A percentile compares a stretch with the other conserved stretches of the same genome.
These are phyloP conservation scores for Pelodiscus sinensis DNA, from an alignment of 2,113 vertebrate species.

Conservation along the genomic window DNA sequence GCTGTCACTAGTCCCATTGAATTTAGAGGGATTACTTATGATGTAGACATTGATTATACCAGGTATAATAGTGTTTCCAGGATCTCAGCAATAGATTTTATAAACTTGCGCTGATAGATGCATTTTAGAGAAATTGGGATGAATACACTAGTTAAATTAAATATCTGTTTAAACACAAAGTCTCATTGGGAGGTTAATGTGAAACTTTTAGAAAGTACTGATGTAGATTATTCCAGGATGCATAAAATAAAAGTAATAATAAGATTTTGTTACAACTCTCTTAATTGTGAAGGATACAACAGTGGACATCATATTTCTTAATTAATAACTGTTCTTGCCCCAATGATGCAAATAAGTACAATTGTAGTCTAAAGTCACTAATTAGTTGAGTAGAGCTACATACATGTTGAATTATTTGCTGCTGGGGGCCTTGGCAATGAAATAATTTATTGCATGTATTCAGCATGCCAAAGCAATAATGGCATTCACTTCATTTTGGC, in stretches of 20 bases:
- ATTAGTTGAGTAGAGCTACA: neutral
- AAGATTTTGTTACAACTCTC: neutral
- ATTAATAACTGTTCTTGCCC: neutral
- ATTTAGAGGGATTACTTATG: neutral
- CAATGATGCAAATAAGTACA: neutral
- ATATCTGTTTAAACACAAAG: conserved; percentile 50
- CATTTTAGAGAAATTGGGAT: conserved; percentile 44
- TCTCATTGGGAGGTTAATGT: conserved; percentile 26
- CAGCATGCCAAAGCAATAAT: neutral
- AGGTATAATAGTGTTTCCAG: neutral
- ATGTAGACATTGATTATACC: neutral
- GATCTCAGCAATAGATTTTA: neutral
- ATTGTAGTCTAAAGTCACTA: neutral
- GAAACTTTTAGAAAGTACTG: conserved; percentile 1
- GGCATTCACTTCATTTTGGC: neutral
- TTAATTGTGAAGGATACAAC: neutral
- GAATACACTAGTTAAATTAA: conserved; percentile 53
- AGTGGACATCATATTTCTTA: neutral
- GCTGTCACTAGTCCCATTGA: neutral
- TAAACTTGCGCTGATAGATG: neutral
- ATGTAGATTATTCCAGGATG: conserved; percentile 14
- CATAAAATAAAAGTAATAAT: neutral
- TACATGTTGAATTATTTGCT: neutral
- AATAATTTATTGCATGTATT: neutral
- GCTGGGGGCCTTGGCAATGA: neutral